Conservation (phyloP, 2,113 vertebrate species). For the Malaclemys terrapin region DNA sequence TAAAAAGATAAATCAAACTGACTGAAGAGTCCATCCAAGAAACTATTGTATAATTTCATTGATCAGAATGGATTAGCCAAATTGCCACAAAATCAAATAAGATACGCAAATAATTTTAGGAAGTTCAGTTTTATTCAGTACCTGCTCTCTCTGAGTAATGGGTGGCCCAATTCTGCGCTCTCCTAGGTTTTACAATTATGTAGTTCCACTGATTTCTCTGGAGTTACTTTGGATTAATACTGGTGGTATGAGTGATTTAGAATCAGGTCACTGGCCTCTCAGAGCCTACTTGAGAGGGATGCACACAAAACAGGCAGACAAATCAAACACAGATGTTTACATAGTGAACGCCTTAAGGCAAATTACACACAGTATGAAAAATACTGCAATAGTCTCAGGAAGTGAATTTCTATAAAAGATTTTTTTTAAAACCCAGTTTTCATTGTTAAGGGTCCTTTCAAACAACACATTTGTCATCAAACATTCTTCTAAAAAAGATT, state of each 20-base stretch:
- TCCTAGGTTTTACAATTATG: background rate
- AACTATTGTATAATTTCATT: background rate
- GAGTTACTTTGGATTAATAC: background rate
- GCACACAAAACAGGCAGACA: constrained; percentile 14
- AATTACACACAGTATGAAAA: background rate
- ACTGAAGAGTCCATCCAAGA: background rate
- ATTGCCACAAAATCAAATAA: background rate
- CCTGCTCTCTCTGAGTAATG: background rate
- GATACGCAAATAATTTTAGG: background rate
- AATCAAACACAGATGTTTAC: background rate
- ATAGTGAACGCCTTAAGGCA: constrained; percentile 15
- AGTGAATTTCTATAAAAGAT: background rate
- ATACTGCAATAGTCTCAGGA: background rate
- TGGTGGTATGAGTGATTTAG: background rate
- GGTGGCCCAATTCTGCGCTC: background rate
- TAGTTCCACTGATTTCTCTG: background rate
- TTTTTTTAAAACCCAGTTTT: background rate
- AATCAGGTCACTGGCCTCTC: background rate
- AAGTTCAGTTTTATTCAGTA: background rate
- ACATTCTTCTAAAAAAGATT: background rate
- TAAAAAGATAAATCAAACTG: background rate
- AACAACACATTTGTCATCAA: background rate
- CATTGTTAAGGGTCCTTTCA: background rate
- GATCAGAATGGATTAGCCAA: background rate
- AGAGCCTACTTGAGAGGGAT: background rate